Conservation (phyloP, 2,888 invertebrate genomes). For the Apamea anceps region DNA sequence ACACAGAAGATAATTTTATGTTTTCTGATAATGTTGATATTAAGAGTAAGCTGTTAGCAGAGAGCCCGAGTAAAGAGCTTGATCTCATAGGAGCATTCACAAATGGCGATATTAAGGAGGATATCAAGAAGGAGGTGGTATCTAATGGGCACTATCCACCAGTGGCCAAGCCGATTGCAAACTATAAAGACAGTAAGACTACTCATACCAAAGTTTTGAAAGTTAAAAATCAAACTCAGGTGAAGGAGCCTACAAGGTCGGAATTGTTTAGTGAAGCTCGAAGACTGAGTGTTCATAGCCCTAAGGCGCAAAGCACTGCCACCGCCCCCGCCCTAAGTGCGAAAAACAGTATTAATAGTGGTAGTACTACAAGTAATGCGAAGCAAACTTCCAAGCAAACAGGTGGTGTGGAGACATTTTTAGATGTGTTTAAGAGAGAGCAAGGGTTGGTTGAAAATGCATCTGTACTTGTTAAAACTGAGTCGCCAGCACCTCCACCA, state of each 20-base stretch:
- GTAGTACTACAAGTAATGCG: constrained; percentile 75
- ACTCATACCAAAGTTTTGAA: constrained; percentile 82
- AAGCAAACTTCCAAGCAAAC: constrained; percentile 72
- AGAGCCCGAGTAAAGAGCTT: constrained; percentile 81
- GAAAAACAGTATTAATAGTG: constrained; percentile 85
- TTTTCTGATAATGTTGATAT: constrained; percentile 82
- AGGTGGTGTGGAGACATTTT: constrained; percentile 80
- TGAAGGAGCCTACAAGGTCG: constrained; percentile 72
- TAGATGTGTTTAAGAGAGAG: constrained; percentile 88
- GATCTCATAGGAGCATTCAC: constrained; percentile 78
- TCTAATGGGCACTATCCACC: constrained; percentile 83
- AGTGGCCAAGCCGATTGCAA: constrained; percentile 60
- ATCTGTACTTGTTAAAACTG: constrained; percentile 76
- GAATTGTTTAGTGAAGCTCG: constrained; percentile 74
- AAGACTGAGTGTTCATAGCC: constrained; percentile 76
- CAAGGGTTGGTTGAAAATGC: constrained; percentile 80
- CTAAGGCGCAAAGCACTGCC: constrained; percentile 74
- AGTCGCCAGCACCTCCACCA: constrained; percentile 65
- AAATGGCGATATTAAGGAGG: constrained; percentile 82
- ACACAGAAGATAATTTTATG: constrained; percentile 86
- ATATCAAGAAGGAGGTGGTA: constrained; percentile 76
- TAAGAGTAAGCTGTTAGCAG: constrained; percentile 76
- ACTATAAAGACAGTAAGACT: constrained; percentile 76
- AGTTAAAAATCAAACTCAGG: constrained; percentile 76
- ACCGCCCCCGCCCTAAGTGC: constrained; percentile 70